These are phyloP conservation scores for Muscidifurax raptorellus DNA, from an alignment of 1,140 invertebrate species.

Conservation along the genomic window DNA sequence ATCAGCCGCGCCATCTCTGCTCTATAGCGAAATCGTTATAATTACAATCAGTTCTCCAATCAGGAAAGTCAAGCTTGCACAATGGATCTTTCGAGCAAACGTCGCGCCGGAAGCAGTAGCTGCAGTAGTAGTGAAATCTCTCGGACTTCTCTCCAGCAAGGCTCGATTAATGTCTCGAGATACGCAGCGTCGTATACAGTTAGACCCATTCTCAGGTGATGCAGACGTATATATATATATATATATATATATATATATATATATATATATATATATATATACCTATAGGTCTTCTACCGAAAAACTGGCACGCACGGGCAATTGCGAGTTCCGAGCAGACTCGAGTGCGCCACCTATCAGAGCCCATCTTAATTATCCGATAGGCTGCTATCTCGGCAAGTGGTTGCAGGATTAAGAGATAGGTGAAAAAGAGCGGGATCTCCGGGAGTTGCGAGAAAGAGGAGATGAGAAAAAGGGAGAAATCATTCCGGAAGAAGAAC, in stretches of 20 bases:
- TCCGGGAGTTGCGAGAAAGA: too few relatives aligned
- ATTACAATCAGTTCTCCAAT: neutral
- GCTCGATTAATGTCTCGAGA: neutral
- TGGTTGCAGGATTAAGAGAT: neutral
- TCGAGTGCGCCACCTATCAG: neutral
- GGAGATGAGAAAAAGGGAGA: neutral
- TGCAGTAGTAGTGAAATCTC: neutral
- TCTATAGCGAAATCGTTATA: neutral
- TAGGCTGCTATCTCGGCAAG: neutral
- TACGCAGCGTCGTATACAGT: neutral
- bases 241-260: too few relatives aligned
- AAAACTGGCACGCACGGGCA: neutral
- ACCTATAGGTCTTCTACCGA: conserved; percentile 1
- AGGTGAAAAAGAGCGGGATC: neutral
- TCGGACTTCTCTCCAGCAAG: neutral
- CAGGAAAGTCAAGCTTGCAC: neutral
- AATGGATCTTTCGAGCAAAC: neutral
- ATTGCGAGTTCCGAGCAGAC: too few relatives aligned
- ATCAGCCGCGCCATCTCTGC: neutral
- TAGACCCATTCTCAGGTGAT: neutral
- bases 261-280: too few relatives aligned
- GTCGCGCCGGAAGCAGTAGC: neutral
- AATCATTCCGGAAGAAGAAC: conserved; percentile 16
- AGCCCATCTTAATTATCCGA: conserved; percentile 11
- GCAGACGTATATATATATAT: neutral